phyloP scores from a whole-genome alignment of 2,113 vertebrate species.

The Gobius niger region DNA sequence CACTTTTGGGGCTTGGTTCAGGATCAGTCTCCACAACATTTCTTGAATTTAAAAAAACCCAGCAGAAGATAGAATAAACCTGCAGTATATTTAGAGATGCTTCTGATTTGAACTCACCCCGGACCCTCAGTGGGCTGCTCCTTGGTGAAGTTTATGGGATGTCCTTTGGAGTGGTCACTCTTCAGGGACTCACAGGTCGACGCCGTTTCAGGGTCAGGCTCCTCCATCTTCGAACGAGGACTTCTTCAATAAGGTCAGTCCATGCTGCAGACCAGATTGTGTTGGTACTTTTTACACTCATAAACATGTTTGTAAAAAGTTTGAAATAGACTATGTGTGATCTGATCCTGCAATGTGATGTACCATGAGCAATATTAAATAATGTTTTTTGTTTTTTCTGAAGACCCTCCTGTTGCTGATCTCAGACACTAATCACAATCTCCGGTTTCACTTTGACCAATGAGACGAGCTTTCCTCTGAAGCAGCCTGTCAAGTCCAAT shows the following conservation, averaged over 20 bases:
- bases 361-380: background rate
- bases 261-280: too few relatives aligned
- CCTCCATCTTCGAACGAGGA: background rate
- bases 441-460: too few relatives aligned
- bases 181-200: background rate
- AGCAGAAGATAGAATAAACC: background rate
- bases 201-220: background rate
- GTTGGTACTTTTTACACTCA: too few relatives aligned
- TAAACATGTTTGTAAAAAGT: too few relatives aligned
- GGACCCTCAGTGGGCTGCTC: background rate
- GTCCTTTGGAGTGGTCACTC: background rate
- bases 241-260: too few relatives aligned
- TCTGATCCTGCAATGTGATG: background rate
- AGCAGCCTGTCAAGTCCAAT: too few relatives aligned
- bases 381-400: too few relatives aligned
- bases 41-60: background rate
- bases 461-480: too few relatives aligned
- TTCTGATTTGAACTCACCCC: background rate
- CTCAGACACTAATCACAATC: too few relatives aligned
- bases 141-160: background rate
- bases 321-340: too few relatives aligned
- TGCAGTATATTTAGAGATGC: too few relatives aligned
- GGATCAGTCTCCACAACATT: background rate
- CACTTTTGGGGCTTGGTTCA: background rate
- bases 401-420: too few relatives aligned